phyloP scores from a whole-genome alignment of 2,113 vertebrate species.

The Atlantisia rogersi region DNA sequence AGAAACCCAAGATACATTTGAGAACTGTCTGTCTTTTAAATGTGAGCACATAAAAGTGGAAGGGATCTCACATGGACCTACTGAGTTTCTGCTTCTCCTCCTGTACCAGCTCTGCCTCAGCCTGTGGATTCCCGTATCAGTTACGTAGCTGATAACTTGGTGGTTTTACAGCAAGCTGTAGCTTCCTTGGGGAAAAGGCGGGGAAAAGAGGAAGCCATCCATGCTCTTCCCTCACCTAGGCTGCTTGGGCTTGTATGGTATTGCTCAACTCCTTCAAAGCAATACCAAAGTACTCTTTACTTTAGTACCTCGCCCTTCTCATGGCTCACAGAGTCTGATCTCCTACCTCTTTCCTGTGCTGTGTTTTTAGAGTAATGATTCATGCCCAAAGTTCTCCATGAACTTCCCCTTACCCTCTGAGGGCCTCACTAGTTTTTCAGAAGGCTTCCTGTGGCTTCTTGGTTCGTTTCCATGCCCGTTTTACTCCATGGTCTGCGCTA shows the following conservation, averaged over 20 bases:
- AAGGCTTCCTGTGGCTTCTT: neutral
- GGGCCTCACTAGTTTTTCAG: neutral
- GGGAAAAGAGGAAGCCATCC: neutral
- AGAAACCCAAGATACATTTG: neutral
- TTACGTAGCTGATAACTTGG: neutral
- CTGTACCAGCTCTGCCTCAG: neutral
- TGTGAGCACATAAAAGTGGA: neutral
- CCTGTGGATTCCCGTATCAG: neutral
- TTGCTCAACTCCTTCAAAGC: neutral
- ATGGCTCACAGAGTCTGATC: neutral
- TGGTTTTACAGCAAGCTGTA: neutral
- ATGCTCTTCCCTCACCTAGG: neutral
- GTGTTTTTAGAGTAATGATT: neutral
- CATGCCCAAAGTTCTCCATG: neutral
- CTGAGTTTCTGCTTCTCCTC: neutral
- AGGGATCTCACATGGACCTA: neutral
- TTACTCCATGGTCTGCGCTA: neutral
- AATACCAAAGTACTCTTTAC: neutral
- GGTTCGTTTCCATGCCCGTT: neutral
- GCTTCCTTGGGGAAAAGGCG: neutral
- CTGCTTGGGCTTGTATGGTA: neutral
- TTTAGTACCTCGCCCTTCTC: neutral
- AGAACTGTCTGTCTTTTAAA: neutral
- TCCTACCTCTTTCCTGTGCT: neutral
- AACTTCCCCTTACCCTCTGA: neutral